Conservation (phyloP, 2,797 vertebrate genomes). For the Protosalanx chinensis region DNA sequence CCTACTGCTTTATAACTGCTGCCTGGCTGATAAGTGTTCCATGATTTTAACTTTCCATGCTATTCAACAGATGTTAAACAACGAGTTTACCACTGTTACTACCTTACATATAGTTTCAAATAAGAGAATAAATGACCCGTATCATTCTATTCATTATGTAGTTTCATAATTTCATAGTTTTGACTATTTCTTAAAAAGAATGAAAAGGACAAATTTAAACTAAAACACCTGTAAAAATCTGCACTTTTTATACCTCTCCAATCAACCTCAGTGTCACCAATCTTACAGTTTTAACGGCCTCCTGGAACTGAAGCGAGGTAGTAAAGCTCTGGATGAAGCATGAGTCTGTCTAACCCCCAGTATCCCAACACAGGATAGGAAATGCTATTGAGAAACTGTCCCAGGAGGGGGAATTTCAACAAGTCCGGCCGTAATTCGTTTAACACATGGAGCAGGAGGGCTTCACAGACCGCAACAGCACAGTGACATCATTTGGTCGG, state of each 20-base stretch:
- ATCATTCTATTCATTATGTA: too few species aligned
- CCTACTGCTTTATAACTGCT: neutral
- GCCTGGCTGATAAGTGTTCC: neutral
- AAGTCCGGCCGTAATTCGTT: slow-evolving; percentile 70
- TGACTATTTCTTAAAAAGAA: neutral
- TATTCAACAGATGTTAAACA: too few species aligned
- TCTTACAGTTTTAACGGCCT: slow-evolving; percentile 10
- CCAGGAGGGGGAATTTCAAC: slow-evolving; percentile 64
- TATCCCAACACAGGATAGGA: slow-evolving; percentile 45
- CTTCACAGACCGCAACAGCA: slow-evolving; percentile 60
- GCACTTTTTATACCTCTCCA: neutral
- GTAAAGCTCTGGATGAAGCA: slow-evolving; percentile 18
- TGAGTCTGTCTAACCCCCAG: slow-evolving; percentile 17
- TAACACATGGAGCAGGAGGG: slow-evolving; percentile 65
- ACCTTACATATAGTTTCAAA: too few species aligned
- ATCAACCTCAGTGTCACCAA: neutral
- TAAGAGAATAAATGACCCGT: too few species aligned
- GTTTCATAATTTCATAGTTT: too few species aligned
- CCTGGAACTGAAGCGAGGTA: neutral
- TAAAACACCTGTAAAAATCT: neutral
- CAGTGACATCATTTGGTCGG: slow-evolving; percentile 67
- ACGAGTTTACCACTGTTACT: too few species aligned
- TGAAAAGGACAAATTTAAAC: neutral
- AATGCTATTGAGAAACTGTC: slow-evolving; percentile 32
- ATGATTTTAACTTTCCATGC: neutral